phyloP scores from a whole-genome alignment of 2,113 vertebrate genomes.

The Mobula birostris region DNA sequence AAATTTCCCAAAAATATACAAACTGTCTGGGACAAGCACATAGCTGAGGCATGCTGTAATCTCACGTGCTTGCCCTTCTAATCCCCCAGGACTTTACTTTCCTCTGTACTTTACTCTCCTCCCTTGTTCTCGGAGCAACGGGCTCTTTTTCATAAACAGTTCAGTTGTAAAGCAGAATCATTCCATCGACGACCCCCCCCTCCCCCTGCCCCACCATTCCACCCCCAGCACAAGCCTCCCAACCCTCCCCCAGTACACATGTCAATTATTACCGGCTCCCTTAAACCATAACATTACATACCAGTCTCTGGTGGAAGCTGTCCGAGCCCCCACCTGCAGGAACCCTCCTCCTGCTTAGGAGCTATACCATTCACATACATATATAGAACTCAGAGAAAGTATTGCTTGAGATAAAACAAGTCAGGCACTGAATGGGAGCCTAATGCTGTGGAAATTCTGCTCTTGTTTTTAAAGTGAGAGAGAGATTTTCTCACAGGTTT shows the following conservation, averaged over 20 bases:
- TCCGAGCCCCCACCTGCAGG: constrained; percentile 65
- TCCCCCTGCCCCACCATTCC: not conserved
- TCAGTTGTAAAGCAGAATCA: not conserved
- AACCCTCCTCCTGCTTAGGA: constrained; percentile 45
- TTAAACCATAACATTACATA: constrained; percentile 57
- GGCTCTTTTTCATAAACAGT: not conserved
- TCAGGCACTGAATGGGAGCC: not conserved
- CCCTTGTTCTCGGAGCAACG: not conserved
- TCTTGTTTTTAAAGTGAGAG: not conserved
- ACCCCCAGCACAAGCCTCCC: constrained; percentile 39
- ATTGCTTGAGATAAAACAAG: not conserved
- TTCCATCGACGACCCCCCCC: not conserved
- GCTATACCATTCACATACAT: too few species aligned
- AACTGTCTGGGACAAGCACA: constrained; percentile 54
- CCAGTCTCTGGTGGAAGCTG: constrained; percentile 55
- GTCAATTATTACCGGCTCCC: constrained; percentile 57
- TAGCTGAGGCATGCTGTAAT: constrained; percentile 63
- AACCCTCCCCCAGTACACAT: constrained; percentile 52
- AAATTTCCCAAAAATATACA: constrained; percentile 55
- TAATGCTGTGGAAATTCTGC: not conserved
- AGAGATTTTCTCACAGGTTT: not conserved
- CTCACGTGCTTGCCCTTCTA: constrained; percentile 58
- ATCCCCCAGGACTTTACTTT: constrained; percentile 51
- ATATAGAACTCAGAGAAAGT: not conserved
- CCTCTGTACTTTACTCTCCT: constrained; percentile 31